A percentile compares a stretch with the other conserved stretches of the same genome.
Conservation (phyloP, 2,888 invertebrate genomes). For the Eremobia ochroleuca region DNA sequence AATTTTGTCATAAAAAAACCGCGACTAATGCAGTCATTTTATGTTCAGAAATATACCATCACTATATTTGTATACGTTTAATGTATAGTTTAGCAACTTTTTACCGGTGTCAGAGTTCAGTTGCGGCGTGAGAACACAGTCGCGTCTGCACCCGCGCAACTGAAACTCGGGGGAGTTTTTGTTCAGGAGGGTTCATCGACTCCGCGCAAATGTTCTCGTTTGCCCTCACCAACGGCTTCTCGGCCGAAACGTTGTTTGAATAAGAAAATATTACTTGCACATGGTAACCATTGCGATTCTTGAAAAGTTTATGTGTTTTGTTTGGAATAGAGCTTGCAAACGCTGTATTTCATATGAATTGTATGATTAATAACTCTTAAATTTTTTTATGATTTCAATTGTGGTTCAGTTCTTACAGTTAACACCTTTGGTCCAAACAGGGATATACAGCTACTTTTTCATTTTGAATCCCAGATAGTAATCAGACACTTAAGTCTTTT, state of each 20-base stretch:
- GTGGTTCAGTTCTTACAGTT: neutral
- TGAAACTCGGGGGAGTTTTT: conserved; percentile 90
- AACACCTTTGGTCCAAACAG: neutral
- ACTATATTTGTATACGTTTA: conserved; percentile 15
- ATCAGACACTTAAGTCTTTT: neutral
- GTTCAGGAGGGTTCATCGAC: conserved; percentile 87
- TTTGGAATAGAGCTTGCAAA: neutral
- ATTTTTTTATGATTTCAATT: neutral
- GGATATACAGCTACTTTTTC: neutral
- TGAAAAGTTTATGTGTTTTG: conserved; percentile 34
- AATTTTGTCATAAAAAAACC: neutral
- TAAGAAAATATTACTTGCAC: conserved; percentile 60
- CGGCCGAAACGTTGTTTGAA: conserved; percentile 56
- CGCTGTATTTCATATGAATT: neutral
- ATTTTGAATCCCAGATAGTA: neutral
- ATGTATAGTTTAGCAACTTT: conserved; percentile 79
- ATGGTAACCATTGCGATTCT: conserved; percentile 58
- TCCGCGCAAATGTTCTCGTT: conserved; percentile 77
- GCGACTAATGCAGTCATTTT: neutral
- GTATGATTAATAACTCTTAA: neutral
- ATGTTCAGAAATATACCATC: neutral
- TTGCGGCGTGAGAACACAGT: conserved; percentile 84
- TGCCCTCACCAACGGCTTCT: conserved; percentile 60
- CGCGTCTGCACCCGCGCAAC: conserved; percentile 67
- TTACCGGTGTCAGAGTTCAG: conserved; percentile 87